These are phyloP conservation scores for Balearica regulorum DNA, from an alignment of 2,797 vertebrate species.

Conservation along the genomic window DNA sequence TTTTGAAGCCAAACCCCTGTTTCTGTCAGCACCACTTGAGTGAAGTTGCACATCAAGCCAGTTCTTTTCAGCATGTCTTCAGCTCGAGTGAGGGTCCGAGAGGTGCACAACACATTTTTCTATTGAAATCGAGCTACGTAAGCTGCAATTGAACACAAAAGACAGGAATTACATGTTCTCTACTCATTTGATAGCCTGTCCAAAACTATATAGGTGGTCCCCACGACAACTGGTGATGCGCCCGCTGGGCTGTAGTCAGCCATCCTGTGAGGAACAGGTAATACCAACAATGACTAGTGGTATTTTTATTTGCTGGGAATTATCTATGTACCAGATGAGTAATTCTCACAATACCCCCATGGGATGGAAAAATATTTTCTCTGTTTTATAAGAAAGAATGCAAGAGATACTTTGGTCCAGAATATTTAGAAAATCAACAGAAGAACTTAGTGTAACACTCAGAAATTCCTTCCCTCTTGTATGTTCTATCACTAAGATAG, in stretches of 20 bases:
- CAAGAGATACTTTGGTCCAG: not conserved
- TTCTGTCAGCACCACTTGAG: not conserved
- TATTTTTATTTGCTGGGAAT: not conserved
- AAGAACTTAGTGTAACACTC: not conserved
- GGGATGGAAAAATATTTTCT: not conserved
- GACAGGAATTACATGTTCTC: not conserved
- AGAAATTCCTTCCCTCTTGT: not conserved
- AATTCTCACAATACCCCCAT: not conserved
- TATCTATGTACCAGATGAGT: not conserved
- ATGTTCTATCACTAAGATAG: not conserved
- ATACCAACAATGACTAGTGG: not conserved
- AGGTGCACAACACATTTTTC: not conserved
- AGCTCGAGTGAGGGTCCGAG: not conserved
- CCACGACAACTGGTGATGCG: not conserved
- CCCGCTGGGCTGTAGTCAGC: not conserved
- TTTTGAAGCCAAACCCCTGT: not conserved
- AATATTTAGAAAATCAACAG: not conserved
- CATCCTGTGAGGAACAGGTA: not conserved
- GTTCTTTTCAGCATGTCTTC: not conserved
- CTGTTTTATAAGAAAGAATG: not conserved
- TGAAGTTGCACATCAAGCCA: not conserved
- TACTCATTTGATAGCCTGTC: not conserved
- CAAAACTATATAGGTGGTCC: not conserved
- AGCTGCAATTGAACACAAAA: not conserved
- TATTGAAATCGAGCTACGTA: not conserved